Percentiles rank a stretch among this genome's conserved stretches.
Evolutionary conservation across 2,888 invertebrate species (phyloP).

Genomic region (Hoplodrina blanda): DNA sequence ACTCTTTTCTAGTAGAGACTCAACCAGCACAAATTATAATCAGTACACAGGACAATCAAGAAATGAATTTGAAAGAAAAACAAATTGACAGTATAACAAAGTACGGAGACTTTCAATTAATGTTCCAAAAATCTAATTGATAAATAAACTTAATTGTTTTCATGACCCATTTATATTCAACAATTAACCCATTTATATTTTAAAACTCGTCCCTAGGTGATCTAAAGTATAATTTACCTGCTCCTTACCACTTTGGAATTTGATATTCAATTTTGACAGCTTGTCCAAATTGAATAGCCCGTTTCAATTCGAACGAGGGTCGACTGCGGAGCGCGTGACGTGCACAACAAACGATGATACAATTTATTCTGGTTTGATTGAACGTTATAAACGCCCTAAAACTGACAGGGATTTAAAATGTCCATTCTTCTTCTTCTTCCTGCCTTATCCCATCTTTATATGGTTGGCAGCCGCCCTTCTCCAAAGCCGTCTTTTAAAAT

Average conservation of each 20-base stretch:
- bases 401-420: background rate
- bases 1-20: no score
- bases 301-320: background rate
- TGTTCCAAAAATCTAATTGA: no score
- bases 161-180: no score
- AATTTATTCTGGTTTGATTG: background rate
- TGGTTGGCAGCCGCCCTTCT: no score
- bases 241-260: background rate
- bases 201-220: background rate
- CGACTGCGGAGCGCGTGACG: background rate
- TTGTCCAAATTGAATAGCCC: background rate
- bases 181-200: no score
- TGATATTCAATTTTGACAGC: background rate
- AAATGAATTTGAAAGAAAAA: no score
- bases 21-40: no score
- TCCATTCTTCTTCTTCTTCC: conserved; percentile 1
- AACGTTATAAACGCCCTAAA: background rate
- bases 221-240: background rate
- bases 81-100: no score
- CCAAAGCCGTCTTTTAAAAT: background rate
- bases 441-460: no score
- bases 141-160: no score
- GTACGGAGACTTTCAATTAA: no score
- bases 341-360: background rate
- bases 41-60: no score